Evolutionary conservation across 2,113 vertebrate species (phyloP), one percentile per base, ranked within the genome.

Genomic region (Ageneiosus marmoratus): DNA sequence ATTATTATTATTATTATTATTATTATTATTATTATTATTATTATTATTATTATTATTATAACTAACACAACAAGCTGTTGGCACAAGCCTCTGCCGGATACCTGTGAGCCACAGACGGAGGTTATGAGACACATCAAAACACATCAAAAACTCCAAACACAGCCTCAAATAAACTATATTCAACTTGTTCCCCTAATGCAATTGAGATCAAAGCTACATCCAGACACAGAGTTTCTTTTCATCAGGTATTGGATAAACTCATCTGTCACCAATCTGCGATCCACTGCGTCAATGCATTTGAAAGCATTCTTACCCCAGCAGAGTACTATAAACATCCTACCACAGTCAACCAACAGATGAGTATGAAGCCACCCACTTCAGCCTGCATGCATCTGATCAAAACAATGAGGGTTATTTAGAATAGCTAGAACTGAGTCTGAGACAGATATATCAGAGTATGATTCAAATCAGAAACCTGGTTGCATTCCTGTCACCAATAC

Each of bases 151-250:
- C 41, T 24, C 20, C 9, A n/a, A 70, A 46, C 11, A 24, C 32
- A 24, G 37, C 62, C 62, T 7, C 41, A 75, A 83, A 24, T 65
- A 82, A 60, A 75, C 15, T 37, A 79, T 34, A 53, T 32, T 83
- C 56, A 77, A 55, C 24, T 73, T 37, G 55, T 67, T 79, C 69
- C 78, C 67, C 74, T 34, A 77, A 37, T 63, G 32, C 72, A 70
- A 86, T 83, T 77, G 83, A 73, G 65, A 78, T 81, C 84, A 78
- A 37, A 84, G 81, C 70, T 60, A 69, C 22, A 80, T 34, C n/a
- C 80, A 78, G 67, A 60, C 62, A 44, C 16, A 12, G 44, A 37
- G 22, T 50, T 6, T 80, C 69, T 76, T 32, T 48, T 62, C 70
- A 53, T 46, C 69, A 79, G 62, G 24, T 53, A 15, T 51, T 41